Conservation (phyloP, 1,140 invertebrate species). For the Antheraea mylitta region DNA sequence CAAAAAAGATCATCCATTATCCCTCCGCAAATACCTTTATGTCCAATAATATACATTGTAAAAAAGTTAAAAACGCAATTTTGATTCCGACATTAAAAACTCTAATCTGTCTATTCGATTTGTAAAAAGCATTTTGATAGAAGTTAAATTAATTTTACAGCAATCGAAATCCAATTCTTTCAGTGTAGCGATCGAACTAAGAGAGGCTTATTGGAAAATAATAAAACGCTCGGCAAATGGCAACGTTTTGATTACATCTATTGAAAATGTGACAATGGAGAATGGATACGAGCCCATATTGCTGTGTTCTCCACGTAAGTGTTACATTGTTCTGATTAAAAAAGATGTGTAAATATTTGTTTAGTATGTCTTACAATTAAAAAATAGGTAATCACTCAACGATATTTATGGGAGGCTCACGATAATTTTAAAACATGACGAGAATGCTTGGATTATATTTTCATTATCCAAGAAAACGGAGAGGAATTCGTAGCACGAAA, state of each 20-base stretch:
- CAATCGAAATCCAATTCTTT: slow-evolving; percentile 9
- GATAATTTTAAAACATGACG: too few species aligned
- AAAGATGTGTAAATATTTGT: neutral
- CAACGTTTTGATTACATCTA: slow-evolving; percentile 12
- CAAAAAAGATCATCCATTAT: too few species aligned
- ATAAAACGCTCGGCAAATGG: slow-evolving; percentile 10
- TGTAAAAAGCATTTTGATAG: neutral
- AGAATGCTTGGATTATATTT: too few species aligned
- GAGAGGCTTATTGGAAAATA: slow-evolving; percentile 12
- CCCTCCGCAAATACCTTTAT: too few species aligned
- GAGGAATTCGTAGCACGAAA: too few species aligned
- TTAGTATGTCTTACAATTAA: too few species aligned
- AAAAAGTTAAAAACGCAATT: too few species aligned
- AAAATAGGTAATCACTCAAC: too few species aligned
- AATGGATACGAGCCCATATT: neutral
- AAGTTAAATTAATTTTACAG: slow-evolving; percentile 7
- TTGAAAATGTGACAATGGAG: slow-evolving; percentile 13
- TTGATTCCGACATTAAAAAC: too few species aligned
- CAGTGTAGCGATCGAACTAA: slow-evolving; percentile 6
- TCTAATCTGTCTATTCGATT: neutral
- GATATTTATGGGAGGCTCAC: too few species aligned
- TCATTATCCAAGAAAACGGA: too few species aligned
- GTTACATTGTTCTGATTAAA: neutral
- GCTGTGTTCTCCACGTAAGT: neutral
- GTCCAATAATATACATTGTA: too few species aligned